These are phyloP conservation scores for Anticlea derivata DNA, from an alignment of 2,888 invertebrate species.

Conservation along the genomic window DNA sequence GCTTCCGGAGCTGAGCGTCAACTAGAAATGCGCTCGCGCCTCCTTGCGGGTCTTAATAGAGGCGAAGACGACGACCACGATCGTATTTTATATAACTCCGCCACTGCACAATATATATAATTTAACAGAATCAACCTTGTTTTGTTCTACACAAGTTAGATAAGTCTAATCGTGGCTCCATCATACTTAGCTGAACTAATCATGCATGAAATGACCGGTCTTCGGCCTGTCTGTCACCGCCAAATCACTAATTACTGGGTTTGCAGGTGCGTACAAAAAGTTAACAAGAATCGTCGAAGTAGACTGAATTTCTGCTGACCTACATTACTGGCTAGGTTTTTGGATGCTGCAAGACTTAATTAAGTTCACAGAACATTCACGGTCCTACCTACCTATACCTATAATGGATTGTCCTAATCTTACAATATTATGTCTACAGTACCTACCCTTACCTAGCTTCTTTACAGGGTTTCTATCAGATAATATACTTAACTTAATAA, in stretches of 20 bases:
- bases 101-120: slow-evolving; percentile 62
- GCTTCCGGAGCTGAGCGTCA: slow-evolving; percentile 48
- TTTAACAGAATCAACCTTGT: slow-evolving; percentile 58
- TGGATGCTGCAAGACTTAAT: no score
- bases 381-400: no score
- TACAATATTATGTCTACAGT: no score
- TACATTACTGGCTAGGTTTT: slow-evolving; percentile 6
- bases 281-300: no score
- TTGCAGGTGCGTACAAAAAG: slow-evolving; percentile 38
- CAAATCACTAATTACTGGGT: slow-evolving; percentile 21
- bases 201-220: slow-evolving; percentile 60
- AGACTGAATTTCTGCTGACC: slow-evolving; percentile 24
- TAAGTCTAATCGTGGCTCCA: slow-evolving; percentile 61
- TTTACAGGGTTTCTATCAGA: no score
- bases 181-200: slow-evolving; percentile 55
- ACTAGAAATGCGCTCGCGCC: slow-evolving; percentile 59
- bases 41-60: slow-evolving; percentile 61
- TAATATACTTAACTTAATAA: no score
- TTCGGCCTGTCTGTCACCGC: slow-evolving; percentile 35
- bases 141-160: slow-evolving; percentile 72
- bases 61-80: slow-evolving; percentile 56
- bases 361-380: no score
- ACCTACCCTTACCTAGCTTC: no score
- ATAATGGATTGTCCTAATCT: no score
- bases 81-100: slow-evolving; percentile 73